Conservation (phyloP, 2,888 invertebrate species). For the Drosophila kokeensis region DNA sequence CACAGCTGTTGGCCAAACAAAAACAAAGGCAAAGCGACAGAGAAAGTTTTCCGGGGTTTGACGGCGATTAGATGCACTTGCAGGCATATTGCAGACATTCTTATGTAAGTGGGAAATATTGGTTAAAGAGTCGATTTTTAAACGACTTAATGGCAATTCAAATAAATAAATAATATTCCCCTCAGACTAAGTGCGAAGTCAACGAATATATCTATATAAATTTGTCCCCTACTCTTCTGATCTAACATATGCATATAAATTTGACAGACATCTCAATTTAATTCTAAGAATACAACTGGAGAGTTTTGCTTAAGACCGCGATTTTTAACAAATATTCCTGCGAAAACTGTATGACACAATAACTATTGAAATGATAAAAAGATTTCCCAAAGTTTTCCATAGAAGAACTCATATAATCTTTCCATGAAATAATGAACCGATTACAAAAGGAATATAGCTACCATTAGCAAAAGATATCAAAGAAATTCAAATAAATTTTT, state of each 20-base stretch:
- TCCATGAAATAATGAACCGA: background rate
- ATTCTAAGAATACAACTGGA: background rate
- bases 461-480: background rate
- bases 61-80: constrained; percentile 13
- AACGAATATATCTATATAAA: no score
- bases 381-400: background rate
- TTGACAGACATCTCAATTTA: no score
- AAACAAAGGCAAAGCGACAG: constrained; percentile 22
- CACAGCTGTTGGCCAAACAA: constrained; percentile 59
- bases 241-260: no score
- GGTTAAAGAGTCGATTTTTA: background rate
- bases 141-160: no score
- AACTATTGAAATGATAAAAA: background rate
- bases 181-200: no score
- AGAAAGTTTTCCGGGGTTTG: background rate
- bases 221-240: no score
- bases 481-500: background rate
- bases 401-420: background rate
- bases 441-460: background rate
- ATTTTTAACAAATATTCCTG: background rate
- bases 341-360: background rate
- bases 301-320: background rate
- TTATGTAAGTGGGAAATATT: background rate
- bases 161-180: no score
- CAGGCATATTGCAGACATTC: background rate